A percentile compares a stretch with the other conserved stretches of the same genome.
Conservation (phyloP, 2,888 invertebrate species). For the Macrostomum cliftonense region DNA sequence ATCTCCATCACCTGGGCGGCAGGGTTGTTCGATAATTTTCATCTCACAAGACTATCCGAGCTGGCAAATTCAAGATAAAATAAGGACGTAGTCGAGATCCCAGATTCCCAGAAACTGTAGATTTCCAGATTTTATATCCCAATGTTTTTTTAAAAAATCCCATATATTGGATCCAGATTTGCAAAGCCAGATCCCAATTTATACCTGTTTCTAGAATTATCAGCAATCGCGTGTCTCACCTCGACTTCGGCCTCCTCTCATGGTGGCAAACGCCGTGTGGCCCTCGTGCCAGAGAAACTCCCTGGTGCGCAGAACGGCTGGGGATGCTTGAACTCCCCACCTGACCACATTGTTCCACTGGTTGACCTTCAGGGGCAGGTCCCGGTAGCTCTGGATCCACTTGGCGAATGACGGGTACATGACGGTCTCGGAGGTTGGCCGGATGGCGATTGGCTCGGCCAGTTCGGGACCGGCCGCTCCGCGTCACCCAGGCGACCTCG, state of each 20-base stretch:
- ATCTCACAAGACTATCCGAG: too few species aligned
- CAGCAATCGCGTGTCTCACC: slow-evolving; percentile 44
- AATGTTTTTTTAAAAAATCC: too few species aligned
- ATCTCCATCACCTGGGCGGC: slow-evolving; percentile 34
- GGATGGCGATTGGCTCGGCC: slow-evolving; percentile 85
- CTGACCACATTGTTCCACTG: slow-evolving; percentile 99
- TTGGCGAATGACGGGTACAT: slow-evolving; percentile 98
- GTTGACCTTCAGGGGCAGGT: slow-evolving; percentile 81
- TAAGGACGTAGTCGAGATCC: too few species aligned
- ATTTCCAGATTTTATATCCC: too few species aligned
- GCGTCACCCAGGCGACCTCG: slow-evolving; percentile 80
- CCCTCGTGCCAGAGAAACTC: slow-evolving; percentile 99
- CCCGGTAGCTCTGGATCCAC: slow-evolving; percentile 91
- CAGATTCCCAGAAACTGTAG: too few species aligned
- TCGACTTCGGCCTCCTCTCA: slow-evolving; percentile 69
- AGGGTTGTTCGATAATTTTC: too few species aligned
- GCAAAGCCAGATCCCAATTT: too few species aligned
- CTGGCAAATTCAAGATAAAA: too few species aligned
- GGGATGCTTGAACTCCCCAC: slow-evolving; percentile 99
- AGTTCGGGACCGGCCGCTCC: slow-evolving; percentile 79
- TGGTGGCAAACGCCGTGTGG: slow-evolving; percentile 73
- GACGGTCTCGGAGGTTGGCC: slow-evolving; percentile 94
- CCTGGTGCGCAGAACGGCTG: slow-evolving; percentile 90
- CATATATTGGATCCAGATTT: too few species aligned
- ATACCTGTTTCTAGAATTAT: too few species aligned